Conservation (phyloP, 2,113 vertebrate species). For the Megaceryle maxima region DNA sequence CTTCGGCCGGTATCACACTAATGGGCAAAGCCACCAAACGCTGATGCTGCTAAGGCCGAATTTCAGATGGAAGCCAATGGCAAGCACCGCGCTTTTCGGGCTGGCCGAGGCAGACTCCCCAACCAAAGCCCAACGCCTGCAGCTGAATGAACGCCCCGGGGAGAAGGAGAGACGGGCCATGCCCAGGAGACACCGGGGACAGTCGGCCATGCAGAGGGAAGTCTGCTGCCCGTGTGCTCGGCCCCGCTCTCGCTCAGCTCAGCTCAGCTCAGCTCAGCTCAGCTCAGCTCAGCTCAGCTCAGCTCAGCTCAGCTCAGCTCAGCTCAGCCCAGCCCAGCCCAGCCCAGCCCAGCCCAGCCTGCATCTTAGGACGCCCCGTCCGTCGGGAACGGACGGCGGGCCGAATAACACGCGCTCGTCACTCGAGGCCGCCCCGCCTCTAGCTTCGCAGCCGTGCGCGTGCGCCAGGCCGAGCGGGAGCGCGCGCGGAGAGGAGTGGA, state of each 20-base stretch:
- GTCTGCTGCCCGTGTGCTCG: too few relatives aligned
- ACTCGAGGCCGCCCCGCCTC: not conserved
- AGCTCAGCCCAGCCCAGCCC: too few relatives aligned
- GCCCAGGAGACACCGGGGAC: rapidly evolving
- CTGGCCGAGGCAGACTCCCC: rapidly evolving
- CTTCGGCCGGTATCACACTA: rapidly evolving
- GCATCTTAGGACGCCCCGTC: not conserved
- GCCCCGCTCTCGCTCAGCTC: too few relatives aligned
- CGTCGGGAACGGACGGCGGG: not conserved
- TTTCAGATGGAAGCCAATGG: not conserved
- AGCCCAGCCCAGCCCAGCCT: not conserved
- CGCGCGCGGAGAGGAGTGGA: too few relatives aligned
- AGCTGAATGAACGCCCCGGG: rapidly evolving
- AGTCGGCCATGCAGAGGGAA: rapidly evolving
- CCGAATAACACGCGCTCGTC: not conserved
- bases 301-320: too few relatives aligned
- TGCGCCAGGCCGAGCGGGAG: too few relatives aligned
- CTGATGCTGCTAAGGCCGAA: rapidly evolving
- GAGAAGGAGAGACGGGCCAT: rapidly evolving
- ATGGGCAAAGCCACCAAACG: rapidly evolving
- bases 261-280: too few relatives aligned
- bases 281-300: too few relatives aligned
- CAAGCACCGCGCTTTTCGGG: rapidly evolving
- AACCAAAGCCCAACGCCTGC: rapidly evolving
- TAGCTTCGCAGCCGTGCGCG: not conserved